phyloP scores from a whole-genome alignment of 1,140 invertebrate species.

The Tetramorium simillimum region DNA sequence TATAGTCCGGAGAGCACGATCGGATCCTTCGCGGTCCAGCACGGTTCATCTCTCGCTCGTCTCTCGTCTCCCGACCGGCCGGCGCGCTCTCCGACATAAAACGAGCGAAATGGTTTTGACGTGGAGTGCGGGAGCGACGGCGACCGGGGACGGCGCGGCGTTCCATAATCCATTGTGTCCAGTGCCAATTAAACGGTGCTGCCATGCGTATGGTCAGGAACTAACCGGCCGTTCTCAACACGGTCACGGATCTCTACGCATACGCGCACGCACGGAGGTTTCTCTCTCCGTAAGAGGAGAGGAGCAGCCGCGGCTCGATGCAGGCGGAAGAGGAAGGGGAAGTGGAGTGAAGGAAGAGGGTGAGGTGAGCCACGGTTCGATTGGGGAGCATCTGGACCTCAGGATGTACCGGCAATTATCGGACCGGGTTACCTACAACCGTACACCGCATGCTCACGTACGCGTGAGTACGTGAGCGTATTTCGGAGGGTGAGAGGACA shows the following conservation, averaged over 20 bases:
- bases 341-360: constrained; percentile 39
- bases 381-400: constrained; percentile 85
- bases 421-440: constrained; percentile 77
- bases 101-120: constrained; percentile 84
- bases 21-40: not conserved
- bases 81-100: constrained; percentile 73
- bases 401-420: constrained; percentile 83
- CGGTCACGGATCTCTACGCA: constrained; percentile 78
- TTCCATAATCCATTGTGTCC: constrained; percentile 85
- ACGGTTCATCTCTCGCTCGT: constrained; percentile 49
- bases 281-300: constrained; percentile 42
- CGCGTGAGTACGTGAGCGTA: constrained; percentile 28
- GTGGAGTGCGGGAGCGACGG: constrained; percentile 76
- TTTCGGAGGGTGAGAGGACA: not conserved
- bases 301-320: constrained; percentile 8
- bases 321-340: constrained; percentile 59
- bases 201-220: constrained; percentile 84
- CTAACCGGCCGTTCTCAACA: constrained; percentile 84
- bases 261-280: constrained; percentile 50
- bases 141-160: constrained; percentile 55
- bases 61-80: constrained; percentile 41
- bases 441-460: constrained; percentile 52
- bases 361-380: constrained; percentile 79
- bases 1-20: constrained; percentile 20
- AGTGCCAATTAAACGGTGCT: constrained; percentile 86